phyloP scores from a whole-genome alignment of 2,888 invertebrate genomes.

The Eristalis tenax region DNA sequence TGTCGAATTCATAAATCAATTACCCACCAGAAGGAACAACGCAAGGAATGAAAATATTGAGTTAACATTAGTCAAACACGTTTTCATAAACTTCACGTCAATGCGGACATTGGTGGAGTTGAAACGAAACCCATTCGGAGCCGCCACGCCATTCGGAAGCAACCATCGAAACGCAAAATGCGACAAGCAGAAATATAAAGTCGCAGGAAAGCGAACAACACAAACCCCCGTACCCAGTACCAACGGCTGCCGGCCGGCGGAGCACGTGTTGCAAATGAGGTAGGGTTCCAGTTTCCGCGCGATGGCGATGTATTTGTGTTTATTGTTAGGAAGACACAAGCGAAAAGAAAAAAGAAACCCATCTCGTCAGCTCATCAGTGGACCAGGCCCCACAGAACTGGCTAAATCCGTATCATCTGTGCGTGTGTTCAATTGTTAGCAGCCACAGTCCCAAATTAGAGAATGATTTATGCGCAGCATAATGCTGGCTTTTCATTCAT shows the following conservation, averaged over 20 bases:
- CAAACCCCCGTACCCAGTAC: neutral
- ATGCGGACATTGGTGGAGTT: neutral
- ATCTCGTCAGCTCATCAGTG: neutral
- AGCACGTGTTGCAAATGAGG: conserved; percentile 7
- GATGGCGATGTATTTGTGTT: neutral
- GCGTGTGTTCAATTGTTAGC: conserved; percentile 5
- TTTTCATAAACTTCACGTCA: conserved; percentile 4
- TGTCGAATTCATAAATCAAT: conserved; percentile 20
- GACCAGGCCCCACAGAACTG: neutral
- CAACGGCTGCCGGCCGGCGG: neutral
- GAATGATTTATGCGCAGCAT: conserved; percentile 9
- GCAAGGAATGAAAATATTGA: neutral
- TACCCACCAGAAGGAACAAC: neutral
- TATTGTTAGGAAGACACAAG: no score
- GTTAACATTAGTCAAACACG: neutral
- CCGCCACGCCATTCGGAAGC: neutral
- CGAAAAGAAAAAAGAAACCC: neutral
- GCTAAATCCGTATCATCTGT: conserved; percentile 1
- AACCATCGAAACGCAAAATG: neutral
- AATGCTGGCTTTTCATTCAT: conserved; percentile 26
- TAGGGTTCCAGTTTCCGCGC: neutral
- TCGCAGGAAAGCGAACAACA: neutral
- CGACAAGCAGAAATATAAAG: neutral
- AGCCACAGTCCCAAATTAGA: conserved; percentile 6
- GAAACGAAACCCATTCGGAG: neutral